Evolutionary conservation across 2,888 invertebrate genomes (phyloP), one percentile per base, ranked within the genome.

Genomic region (Tetranychus piercei): DNA sequence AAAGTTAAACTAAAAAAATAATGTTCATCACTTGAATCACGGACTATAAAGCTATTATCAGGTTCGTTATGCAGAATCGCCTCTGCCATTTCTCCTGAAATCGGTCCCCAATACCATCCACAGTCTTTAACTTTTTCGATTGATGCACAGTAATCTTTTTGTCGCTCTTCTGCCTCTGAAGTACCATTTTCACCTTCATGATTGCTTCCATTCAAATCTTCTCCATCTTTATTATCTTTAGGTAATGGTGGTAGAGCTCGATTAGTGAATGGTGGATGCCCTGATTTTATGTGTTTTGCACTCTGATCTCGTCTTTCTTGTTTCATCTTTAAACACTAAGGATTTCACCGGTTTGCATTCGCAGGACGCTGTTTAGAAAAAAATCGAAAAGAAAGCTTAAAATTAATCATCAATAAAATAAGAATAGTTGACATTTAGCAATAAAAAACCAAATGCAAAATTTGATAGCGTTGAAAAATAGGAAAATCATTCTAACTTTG

Each of bases 41-140:
- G 87, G 18, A 94, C 93, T 79, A 94, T 91, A 81, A 94, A 94
- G 20, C 93, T 93, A 9, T 93, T 94, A 81, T 94, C 93, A 1
- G 93, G 92, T 83, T 94, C 94, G 81, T 90, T 91, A 5, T 90
- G 90, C 73, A 94, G 85, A 78, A 94, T 89, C 83, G 91, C 92
- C 82, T 94, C 94, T 1, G 94, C 93, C 76, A 90, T 89, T 83
- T 92, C 92, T 74, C 92, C 90, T 43, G 92, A 91, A 80, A 94
- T 87, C 64, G 93, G 92, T 77, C 94, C 94, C 94, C 94, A 94
- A 82, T 94, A 94, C 94, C 94, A 94, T 70, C 92, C 93, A 78
- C 78, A 78, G 70, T 93, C 92, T 86, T 93, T 93, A 74, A 94
- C 93, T 86, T 90, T 91, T 82, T 92, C 90, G 81, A 94, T 69